Percentiles rank a stretch among this genome's conserved stretches.
Conservation (phyloP, 2,888 invertebrate species). For the Diarsia dahlii region DNA sequence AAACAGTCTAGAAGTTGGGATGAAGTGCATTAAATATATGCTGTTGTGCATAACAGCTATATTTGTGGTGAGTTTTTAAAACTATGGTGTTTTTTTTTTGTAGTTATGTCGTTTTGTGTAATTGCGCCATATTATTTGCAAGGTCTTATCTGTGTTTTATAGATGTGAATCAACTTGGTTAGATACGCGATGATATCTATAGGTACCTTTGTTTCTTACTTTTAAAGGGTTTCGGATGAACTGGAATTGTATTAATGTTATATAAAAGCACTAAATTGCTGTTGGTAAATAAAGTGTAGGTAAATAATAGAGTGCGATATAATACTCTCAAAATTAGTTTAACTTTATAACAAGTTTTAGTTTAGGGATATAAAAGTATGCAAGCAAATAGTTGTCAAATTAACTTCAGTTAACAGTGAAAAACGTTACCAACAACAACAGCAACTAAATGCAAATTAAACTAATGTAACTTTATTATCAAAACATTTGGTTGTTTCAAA, state of each 20-base stretch:
- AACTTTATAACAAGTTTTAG: background rate
- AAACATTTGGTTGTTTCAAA: background rate
- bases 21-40: constrained; percentile 94
- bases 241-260: background rate
- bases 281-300: constrained; percentile 5
- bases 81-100: constrained; percentile 7
- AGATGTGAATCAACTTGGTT: constrained; percentile 36
- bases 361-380: background rate
- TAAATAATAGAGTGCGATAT: background rate
- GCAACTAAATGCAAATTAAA: constrained; percentile 1
- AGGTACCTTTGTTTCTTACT: constrained; percentile 34
- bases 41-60: constrained; percentile 94
- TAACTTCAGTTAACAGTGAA: background rate
- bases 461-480: background rate
- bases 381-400: background rate
- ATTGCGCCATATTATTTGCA: constrained; percentile 65
- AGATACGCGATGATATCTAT: constrained; percentile 17
- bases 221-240: background rate
- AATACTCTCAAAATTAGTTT: background rate
- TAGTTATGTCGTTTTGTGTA: constrained; percentile 2
- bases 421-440: background rate
- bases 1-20: constrained; percentile 91
- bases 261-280: background rate
- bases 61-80: constrained; percentile 93
- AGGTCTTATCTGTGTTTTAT: constrained; percentile 58